Percentiles rank a stretch among this genome's conserved stretches.
Evolutionary conservation across 2,888 invertebrate species (phyloP).

Genomic region (Microctonus aethiopoides): DNA sequence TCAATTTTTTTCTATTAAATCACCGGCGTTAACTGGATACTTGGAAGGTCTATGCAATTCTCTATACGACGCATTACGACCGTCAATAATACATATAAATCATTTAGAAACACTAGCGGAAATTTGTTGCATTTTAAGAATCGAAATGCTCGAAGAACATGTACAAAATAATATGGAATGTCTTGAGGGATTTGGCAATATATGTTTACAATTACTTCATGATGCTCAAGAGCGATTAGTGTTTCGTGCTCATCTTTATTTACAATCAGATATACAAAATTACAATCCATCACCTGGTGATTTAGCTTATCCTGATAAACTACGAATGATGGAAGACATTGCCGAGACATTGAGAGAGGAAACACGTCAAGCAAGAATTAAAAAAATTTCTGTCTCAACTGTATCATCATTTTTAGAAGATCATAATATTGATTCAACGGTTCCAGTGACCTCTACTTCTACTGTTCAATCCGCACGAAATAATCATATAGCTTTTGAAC

Average conservation of each 20-base stretch:
- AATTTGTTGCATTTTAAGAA: constrained; percentile 90
- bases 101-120: constrained; percentile 98
- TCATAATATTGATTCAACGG: background rate
- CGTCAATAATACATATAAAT: constrained; percentile 94
- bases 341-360: constrained; percentile 63
- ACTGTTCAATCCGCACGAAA: background rate
- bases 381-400: constrained; percentile 59
- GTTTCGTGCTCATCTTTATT: constrained; percentile 93
- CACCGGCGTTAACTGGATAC: constrained; percentile 78
- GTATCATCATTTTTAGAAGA: constrained; percentile 47
- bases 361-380: constrained; percentile 56
- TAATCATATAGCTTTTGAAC: constrained; percentile 51
- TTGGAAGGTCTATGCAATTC: constrained; percentile 86
- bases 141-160: constrained; percentile 93
- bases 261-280: constrained; percentile 89
- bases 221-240: constrained; percentile 97
- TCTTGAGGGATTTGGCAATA: constrained; percentile 80
- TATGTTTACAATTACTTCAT: constrained; percentile 85
- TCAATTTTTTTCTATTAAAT: constrained; percentile 85
- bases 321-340: constrained; percentile 94
- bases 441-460: background rate
- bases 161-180: constrained; percentile 82
- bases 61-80: constrained; percentile 91
- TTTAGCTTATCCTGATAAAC: constrained; percentile 96
- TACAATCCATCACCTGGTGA: constrained; percentile 94